Percentiles rank a stretch among this genome's conserved stretches.
Evolutionary conservation across 2,113 vertebrate genomes (phyloP).

Genomic region (Myotis lucifugus): DNA sequence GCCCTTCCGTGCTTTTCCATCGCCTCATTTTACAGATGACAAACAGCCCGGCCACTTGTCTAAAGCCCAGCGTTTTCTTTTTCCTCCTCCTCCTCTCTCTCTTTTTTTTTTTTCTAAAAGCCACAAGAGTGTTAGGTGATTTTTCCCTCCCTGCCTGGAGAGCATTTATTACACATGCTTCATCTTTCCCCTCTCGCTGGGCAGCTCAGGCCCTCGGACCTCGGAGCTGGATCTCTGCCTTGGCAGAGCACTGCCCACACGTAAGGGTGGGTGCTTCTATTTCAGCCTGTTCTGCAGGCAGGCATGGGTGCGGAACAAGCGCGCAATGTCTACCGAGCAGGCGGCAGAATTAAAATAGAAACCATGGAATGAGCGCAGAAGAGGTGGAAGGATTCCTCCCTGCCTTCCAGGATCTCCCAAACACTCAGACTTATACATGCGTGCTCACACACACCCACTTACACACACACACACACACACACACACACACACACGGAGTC

Average conservation of each 20-base stretch:
- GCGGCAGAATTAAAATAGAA: neutral
- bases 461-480: too few relatives aligned
- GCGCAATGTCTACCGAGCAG: neutral
- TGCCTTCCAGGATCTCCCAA: neutral
- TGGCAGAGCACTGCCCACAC: neutral
- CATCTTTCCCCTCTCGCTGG: conserved; percentile 31
- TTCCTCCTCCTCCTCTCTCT: neutral
- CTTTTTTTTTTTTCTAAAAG: neutral
- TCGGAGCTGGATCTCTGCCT: neutral
- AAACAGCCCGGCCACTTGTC: conserved; percentile 72
- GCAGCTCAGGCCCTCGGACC: neutral
- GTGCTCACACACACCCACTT: neutral
- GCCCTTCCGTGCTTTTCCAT: conserved; percentile 77
- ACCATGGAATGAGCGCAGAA: neutral
- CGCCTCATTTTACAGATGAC: conserved; percentile 78
- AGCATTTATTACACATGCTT: conserved; percentile 66
- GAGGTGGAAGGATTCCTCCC: neutral
- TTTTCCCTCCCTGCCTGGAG: conserved; percentile 49
- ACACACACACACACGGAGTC: neutral
- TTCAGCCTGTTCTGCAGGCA: neutral
- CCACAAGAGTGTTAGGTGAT: conserved; percentile 66
- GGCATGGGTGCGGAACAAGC: neutral
- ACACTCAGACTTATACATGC: neutral
- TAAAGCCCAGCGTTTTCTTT: conserved; percentile 64
- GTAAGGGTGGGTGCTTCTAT: neutral